Percentiles rank a stretch among this genome's conserved stretches.
Evolutionary conservation across 2,797 vertebrate genomes (phyloP).

Genomic region (Intellagama lesueurii): DNA sequence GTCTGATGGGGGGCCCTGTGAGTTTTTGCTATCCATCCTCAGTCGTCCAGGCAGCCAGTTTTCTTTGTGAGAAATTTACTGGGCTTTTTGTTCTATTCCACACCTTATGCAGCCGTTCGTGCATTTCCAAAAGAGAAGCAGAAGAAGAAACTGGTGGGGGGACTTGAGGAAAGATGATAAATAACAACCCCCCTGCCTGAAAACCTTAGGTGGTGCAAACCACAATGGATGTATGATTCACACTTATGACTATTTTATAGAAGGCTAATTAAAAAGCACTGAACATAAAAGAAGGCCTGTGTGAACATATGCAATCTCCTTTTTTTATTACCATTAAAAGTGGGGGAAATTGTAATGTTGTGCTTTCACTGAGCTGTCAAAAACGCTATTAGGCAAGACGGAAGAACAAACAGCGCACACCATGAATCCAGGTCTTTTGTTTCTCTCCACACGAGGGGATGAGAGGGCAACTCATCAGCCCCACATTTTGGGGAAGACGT

Average conservation of each 20-base stretch:
- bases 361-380: slow-evolving; percentile 34
- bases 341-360: slow-evolving; percentile 16
- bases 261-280: slow-evolving; percentile 31
- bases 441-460: not conserved
- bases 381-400: slow-evolving; percentile 35
- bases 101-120: not conserved
- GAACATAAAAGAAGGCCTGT: slow-evolving; percentile 13
- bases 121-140: not conserved
- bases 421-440: not conserved
- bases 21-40: no score
- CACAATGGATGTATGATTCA: slow-evolving; percentile 28
- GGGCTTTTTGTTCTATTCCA: not conserved
- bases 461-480: not conserved
- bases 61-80: not conserved
- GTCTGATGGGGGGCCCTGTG: no score
- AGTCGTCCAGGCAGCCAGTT: not conserved
- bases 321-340: slow-evolving; percentile 24
- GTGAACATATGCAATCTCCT: slow-evolving; percentile 1
- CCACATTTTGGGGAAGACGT: not conserved
- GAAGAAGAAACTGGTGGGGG: not conserved
- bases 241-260: slow-evolving; percentile 28
- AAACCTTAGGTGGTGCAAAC: not conserved
- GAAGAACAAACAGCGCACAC: slow-evolving; percentile 19
- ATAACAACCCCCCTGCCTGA: slow-evolving; percentile 14
- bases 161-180: not conserved